Evolutionary conservation across 2,113 vertebrate genomes (phyloP).

Genomic region (Petaurus breviceps): DNA sequence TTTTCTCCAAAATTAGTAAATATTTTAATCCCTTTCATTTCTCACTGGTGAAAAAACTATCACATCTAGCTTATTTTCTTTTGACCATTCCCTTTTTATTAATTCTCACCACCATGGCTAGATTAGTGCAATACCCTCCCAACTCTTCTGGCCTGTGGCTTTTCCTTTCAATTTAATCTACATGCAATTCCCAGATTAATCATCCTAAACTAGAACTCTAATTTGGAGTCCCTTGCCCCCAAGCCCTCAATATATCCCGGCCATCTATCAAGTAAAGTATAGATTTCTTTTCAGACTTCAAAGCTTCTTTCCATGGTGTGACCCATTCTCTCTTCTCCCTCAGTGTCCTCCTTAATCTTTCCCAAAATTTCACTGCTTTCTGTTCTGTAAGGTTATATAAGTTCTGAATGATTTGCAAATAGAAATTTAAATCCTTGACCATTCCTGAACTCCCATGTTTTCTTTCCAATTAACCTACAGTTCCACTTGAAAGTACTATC

Average conservation of each 20-base stretch:
- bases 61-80: background rate
- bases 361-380: background rate
- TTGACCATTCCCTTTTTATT: constrained; percentile 2
- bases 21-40: background rate
- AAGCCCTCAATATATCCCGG: background rate
- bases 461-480: background rate
- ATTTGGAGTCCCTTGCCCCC: background rate
- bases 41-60: background rate
- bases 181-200: constrained; percentile 19
- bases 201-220: constrained; percentile 27
- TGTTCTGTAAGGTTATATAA: background rate
- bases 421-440: background rate
- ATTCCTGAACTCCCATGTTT: background rate
- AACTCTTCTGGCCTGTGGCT: constrained; percentile 7
- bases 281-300: background rate
- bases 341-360: background rate
- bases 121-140: background rate
- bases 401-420: background rate
- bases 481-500: background rate
- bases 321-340: background rate
- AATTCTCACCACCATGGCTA: constrained; percentile 13
- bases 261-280: background rate
- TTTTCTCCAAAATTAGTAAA: background rate
- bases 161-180: constrained; percentile 34
- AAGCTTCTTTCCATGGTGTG: background rate